Evolutionary conservation across 1,140 invertebrate genomes (phyloP).

Genomic region (Nautilus pompilius): DNA sequence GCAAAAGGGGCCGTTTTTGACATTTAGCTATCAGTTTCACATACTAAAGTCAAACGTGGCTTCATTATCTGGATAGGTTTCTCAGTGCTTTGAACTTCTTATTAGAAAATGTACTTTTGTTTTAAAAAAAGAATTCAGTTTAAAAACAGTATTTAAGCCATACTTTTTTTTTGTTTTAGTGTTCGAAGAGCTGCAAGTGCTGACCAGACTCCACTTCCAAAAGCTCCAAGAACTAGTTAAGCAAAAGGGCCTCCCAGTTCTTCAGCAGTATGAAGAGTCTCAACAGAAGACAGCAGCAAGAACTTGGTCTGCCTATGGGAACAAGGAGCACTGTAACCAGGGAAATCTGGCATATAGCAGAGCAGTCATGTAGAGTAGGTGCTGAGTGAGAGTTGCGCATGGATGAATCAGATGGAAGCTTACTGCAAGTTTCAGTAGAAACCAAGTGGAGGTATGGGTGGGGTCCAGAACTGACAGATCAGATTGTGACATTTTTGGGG

Average conservation of each 20-base stretch:
- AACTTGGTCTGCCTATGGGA: too few species aligned
- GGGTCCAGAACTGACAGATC: too few species aligned
- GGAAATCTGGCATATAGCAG: too few species aligned
- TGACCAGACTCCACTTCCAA: constrained; percentile 32
- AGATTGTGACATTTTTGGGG: too few species aligned
- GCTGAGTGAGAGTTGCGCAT: too few species aligned
- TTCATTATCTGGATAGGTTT: not conserved
- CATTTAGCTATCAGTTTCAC: not conserved
- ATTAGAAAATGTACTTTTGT: not conserved
- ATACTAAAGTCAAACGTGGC: not conserved
- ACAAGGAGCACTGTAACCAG: too few species aligned
- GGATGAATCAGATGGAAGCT: too few species aligned
- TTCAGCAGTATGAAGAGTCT: constrained; percentile 16
- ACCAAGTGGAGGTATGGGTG: too few species aligned
- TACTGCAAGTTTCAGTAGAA: too few species aligned
- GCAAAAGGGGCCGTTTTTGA: not conserved
- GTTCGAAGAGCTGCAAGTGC: constrained; percentile 38
- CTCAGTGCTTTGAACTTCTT: not conserved
- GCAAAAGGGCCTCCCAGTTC: constrained; percentile 21
- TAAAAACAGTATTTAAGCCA: not conserved
- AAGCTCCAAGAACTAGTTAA: constrained; percentile 25
- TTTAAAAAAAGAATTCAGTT: not conserved
- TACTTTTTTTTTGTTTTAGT: constrained; percentile 21
- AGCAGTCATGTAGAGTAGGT: too few species aligned
- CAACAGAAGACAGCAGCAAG: constrained; percentile 14